Conservation (phyloP, 2,888 invertebrate genomes). For the Synergus japonicus region DNA sequence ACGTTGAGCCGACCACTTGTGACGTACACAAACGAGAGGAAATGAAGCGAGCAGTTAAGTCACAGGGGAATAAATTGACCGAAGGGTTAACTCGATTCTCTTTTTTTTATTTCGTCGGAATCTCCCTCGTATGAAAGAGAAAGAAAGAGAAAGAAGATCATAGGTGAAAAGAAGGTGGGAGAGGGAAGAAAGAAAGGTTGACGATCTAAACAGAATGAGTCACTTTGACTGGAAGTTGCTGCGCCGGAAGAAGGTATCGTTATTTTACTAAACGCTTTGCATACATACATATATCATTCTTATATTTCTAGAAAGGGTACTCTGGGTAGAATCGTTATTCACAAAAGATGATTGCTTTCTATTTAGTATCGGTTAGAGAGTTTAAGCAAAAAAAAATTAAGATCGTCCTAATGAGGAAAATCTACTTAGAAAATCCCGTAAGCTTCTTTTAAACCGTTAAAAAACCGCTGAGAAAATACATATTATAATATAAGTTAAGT, state of each 20-base stretch:
- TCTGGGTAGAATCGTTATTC: neutral
- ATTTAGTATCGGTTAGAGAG: neutral
- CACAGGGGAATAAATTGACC: constrained; percentile 64
- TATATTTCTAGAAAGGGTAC: constrained; percentile 1
- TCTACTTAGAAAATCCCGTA: constrained; percentile 1
- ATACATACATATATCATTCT: constrained; percentile 1
- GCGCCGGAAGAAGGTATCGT: constrained; percentile 74
- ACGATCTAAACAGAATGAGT: constrained; percentile 70
- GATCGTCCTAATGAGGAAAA: neutral
- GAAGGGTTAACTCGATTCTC: constrained; percentile 54
- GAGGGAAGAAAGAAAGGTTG: constrained; percentile 55
- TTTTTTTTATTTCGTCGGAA: constrained; percentile 15
- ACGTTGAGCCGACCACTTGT: constrained; percentile 40
- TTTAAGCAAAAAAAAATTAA: neutral
- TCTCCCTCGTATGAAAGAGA: constrained; percentile 37
- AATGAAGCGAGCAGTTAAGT: constrained; percentile 49
- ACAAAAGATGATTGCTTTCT: constrained; percentile 21
- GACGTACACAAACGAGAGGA: constrained; percentile 54
- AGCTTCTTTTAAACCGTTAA: neutral
- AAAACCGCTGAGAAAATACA: neutral
- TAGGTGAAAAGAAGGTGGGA: constrained; percentile 46
- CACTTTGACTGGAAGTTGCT: constrained; percentile 76
- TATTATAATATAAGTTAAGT: neutral
- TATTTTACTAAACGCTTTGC: constrained; percentile 29
- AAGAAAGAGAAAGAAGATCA: constrained; percentile 22